Percentiles rank a stretch among this genome's conserved stretches.
These are phyloP conservation scores for Callionymus lyra DNA, from an alignment of 2,113 vertebrate genomes.

Conservation along the genomic window DNA sequence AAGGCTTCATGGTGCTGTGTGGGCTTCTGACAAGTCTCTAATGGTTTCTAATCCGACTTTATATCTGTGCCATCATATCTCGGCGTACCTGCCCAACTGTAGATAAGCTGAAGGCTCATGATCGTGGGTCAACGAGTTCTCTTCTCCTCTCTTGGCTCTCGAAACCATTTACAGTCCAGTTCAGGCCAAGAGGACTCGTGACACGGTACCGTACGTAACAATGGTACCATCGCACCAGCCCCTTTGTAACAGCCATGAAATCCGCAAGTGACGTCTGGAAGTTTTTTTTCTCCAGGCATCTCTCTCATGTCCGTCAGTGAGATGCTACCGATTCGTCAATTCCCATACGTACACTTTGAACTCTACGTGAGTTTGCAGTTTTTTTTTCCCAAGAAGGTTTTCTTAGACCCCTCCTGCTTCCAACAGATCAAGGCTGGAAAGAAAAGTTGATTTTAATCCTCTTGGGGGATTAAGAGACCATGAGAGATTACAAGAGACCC, in stretches of 20 bases:
- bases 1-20: too few relatives aligned
- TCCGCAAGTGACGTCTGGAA: slow-evolving; percentile 7
- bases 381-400: slow-evolving; percentile 32
- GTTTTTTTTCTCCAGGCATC: slow-evolving; percentile 8
- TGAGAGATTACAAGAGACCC: slow-evolving; percentile 53
- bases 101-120: slow-evolving; percentile 28
- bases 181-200: slow-evolving; percentile 28
- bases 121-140: slow-evolving; percentile 52
- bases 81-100: slow-evolving; percentile 9
- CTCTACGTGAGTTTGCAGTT: slow-evolving; percentile 33
- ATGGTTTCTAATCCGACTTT: slow-evolving; percentile 24
- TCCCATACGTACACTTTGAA: slow-evolving; percentile 45
- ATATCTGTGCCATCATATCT: slow-evolving; percentile 5
- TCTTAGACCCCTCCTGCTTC: slow-evolving; percentile 16
- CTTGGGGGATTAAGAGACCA: slow-evolving; percentile 46
- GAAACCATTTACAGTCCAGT: neutral
- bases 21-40: slow-evolving; percentile 1
- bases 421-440: slow-evolving; percentile 46
- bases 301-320: slow-evolving; percentile 11
- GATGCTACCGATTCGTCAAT: slow-evolving; percentile 16
- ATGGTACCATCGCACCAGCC: too few relatives aligned
- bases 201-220: slow-evolving; percentile 17
- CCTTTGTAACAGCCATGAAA: slow-evolving; percentile 6
- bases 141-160: slow-evolving; percentile 9
- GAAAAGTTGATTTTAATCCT: slow-evolving; percentile 56